phyloP scores from a whole-genome alignment of 2,888 invertebrate species.

The Sphinx pinastri region DNA sequence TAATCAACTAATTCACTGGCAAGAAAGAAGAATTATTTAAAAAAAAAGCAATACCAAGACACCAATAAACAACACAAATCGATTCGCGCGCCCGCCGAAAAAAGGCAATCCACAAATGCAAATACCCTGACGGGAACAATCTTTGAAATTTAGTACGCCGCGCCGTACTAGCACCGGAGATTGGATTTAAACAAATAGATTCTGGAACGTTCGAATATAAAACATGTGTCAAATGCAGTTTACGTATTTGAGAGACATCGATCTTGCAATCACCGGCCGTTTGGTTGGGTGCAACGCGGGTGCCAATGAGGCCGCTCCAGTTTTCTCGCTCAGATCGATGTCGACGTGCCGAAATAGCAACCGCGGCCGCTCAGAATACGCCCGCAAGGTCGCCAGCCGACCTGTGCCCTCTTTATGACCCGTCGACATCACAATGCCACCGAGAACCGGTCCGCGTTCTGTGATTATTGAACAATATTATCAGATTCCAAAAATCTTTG shows the following conservation, averaged over 20 bases:
- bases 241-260: conserved; percentile 45
- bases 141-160: conserved; percentile 4
- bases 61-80: conserved; percentile 5
- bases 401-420: conserved; percentile 69
- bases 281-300: conserved; percentile 61
- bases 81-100: not conserved
- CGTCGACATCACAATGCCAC: conserved; percentile 51
- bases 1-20: not conserved
- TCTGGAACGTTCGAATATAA: conserved; percentile 32
- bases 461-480: conserved; percentile 33
- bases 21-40: not conserved
- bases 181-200: conserved; percentile 28
- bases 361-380: conserved; percentile 65
- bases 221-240: conserved; percentile 34
- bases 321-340: conserved; percentile 68
- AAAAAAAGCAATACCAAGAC: not conserved
- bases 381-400: conserved; percentile 67
- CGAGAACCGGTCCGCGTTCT: conserved; percentile 46
- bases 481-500: conserved; percentile 12
- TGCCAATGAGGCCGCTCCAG: conserved; percentile 76
- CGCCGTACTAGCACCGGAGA: conserved; percentile 18
- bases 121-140: not conserved
- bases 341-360: conserved; percentile 70
- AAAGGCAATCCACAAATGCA: not conserved
- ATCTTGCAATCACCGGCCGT: conserved; percentile 64